Percentiles rank a stretch among this genome's conserved stretches.
Conservation (phyloP, 1,140 invertebrate genomes). For the Heliconius nattereri region DNA sequence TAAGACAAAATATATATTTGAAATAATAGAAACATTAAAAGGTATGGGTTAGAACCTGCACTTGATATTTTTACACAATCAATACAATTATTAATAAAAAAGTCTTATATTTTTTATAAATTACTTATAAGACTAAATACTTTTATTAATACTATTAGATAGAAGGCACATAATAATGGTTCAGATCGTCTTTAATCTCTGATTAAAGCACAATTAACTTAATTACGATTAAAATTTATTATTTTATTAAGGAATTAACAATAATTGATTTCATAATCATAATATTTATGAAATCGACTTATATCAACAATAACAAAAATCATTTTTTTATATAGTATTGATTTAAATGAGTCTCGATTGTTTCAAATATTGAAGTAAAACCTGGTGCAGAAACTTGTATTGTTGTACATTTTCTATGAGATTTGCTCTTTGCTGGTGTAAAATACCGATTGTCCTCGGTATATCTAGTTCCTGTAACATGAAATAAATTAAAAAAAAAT, state of each 20-base stretch:
- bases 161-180: constrained; percentile 56
- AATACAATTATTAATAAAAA: neutral
- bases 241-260: neutral
- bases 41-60: too few species aligned
- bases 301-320: neutral
- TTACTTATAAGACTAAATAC: neutral
- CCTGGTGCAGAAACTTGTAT: constrained; percentile 93
- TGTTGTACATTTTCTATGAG: constrained; percentile 93
- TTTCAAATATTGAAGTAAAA: constrained; percentile 92
- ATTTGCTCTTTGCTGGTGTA: constrained; percentile 91
- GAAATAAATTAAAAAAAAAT: neutral
- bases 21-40: too few species aligned
- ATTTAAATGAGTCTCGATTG: constrained; percentile 90
- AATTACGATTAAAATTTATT: constrained; percentile 3
- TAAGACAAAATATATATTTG: too few species aligned
- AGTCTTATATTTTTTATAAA: neutral
- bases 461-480: constrained; percentile 85
- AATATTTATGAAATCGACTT: neutral
- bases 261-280: neutral
- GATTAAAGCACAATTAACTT: constrained; percentile 63
- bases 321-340: neutral
- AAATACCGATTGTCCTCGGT: constrained; percentile 86
- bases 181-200: constrained; percentile 70
- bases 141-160: constrained; percentile 24
- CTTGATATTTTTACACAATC: too few species aligned